These are phyloP conservation scores for Invenusta paracnida DNA, from an alignment of 2,888 invertebrate genomes.

Conservation along the genomic window DNA sequence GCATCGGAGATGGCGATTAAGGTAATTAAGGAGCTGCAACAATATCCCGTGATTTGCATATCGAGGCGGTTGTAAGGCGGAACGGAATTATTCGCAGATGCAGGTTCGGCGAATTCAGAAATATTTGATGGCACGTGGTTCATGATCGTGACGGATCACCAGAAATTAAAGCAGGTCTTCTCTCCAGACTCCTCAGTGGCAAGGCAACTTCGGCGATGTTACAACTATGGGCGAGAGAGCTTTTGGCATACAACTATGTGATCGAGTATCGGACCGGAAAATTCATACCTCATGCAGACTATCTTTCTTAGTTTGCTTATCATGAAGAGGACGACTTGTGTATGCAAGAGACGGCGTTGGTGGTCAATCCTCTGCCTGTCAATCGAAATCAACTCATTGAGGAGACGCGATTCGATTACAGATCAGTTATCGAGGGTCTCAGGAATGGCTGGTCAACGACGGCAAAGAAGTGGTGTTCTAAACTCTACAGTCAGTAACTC, in stretches of 20 bases:
- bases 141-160: background rate
- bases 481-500: too few species aligned
- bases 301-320: background rate
- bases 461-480: background rate
- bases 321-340: background rate
- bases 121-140: background rate
- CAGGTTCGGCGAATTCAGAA: background rate
- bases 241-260: background rate
- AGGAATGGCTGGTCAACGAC: background rate
- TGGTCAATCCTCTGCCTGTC: background rate
- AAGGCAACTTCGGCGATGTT: background rate
- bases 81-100: background rate
- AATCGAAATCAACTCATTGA: background rate
- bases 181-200: background rate
- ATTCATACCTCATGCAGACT: background rate
- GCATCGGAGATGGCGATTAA: background rate
- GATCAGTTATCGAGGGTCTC: background rate
- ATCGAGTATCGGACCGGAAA: background rate
- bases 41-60: background rate
- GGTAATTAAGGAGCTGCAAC: background rate
- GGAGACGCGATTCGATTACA: background rate
- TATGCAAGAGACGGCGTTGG: background rate
- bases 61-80: background rate
- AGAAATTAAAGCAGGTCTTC: background rate
- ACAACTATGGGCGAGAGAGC: background rate